A percentile compares a stretch with the other conserved stretches of the same genome.
Evolutionary conservation across 2,797 vertebrate genomes (phyloP).

Genomic region (Eulemur coronatus): DNA sequence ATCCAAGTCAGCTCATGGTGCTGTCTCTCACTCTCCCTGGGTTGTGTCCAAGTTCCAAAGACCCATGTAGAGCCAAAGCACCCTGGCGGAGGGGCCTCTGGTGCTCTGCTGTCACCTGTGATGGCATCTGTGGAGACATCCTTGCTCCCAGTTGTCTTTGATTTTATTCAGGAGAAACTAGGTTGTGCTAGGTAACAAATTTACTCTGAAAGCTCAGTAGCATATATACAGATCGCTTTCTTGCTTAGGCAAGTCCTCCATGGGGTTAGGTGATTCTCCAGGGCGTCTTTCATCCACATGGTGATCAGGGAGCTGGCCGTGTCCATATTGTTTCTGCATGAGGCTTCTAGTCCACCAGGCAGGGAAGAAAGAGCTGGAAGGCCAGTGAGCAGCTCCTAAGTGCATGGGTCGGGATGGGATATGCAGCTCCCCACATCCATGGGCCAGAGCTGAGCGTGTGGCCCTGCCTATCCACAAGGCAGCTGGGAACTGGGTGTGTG

Average conservation of each 20-base stretch:
- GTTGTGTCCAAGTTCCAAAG: not conserved
- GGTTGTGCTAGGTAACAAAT: not conserved
- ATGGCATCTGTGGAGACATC: not conserved
- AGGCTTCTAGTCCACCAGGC: not conserved
- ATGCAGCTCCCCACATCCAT: not conserved
- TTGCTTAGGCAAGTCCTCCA: not conserved
- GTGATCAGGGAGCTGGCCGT: not conserved
- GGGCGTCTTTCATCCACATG: not conserved
- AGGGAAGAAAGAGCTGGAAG: not conserved
- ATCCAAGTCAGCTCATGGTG: not conserved
- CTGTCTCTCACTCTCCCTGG: not conserved
- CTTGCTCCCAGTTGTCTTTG: not conserved
- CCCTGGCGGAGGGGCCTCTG: not conserved
- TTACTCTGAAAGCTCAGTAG: not conserved
- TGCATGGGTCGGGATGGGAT: not conserved
- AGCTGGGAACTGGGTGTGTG: not conserved
- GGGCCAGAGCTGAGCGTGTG: not conserved
- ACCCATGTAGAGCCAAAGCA: not conserved
- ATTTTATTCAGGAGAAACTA: not conserved
- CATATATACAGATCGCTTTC: not conserved
- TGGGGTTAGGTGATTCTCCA: not conserved
- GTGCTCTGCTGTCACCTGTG: not conserved
- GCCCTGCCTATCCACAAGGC: not conserved
- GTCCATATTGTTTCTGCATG: not conserved
- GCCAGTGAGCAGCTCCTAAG: not conserved